Percentiles rank a stretch among this genome's conserved stretches.
These are phyloP conservation scores for Tragopan temminckii DNA, from an alignment of 2,797 vertebrate genomes.

Conservation along the genomic window DNA sequence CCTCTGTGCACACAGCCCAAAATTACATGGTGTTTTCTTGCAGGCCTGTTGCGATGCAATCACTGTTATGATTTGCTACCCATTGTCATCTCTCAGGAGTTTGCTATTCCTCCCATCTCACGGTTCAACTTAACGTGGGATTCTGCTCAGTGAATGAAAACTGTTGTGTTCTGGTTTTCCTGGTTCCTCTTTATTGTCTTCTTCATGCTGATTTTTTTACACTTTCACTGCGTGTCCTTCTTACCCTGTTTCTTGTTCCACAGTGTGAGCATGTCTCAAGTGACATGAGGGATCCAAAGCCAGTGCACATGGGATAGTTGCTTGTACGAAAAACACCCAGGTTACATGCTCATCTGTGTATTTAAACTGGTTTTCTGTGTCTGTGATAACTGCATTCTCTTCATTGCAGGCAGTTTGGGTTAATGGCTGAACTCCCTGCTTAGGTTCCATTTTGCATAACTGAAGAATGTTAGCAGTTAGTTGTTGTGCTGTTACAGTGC, in stretches of 20 bases:
- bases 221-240: neutral
- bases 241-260: neutral
- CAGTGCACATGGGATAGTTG: neutral
- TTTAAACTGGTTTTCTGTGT: neutral
- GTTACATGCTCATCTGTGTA: neutral
- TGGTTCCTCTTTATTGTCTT: neutral
- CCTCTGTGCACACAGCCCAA: neutral
- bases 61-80: neutral
- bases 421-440: neutral
- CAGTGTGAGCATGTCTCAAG: accelerated
- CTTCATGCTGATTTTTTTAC: neutral
- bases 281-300: neutral
- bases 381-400: neutral
- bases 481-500: neutral
- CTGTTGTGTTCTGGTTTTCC: neutral
- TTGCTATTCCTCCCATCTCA: neutral
- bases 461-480: neutral
- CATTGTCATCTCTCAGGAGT: neutral
- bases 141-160: neutral
- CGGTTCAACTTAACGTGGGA: neutral
- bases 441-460: neutral
- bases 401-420: neutral
- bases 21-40: neutral
- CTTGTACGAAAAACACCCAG: neutral
- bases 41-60: neutral